These are phyloP conservation scores for Lutraria lutraria DNA, from an alignment of 2,888 invertebrate species.

Conservation along the genomic window DNA sequence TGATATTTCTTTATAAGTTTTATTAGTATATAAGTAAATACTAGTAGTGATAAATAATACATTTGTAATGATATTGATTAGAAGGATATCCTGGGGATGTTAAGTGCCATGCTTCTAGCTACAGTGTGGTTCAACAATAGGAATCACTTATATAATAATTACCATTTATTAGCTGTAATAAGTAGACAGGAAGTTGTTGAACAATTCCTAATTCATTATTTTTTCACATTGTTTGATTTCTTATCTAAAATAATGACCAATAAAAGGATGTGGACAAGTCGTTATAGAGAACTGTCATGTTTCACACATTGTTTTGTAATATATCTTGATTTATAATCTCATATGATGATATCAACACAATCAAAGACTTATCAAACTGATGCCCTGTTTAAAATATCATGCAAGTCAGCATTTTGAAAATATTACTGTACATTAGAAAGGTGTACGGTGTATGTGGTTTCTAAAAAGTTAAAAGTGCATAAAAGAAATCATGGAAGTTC, in stretches of 20 bases:
- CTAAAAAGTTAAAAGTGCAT: not conserved
- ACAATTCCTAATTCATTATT: not conserved
- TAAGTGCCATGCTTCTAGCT: not conserved
- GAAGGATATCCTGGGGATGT: not conserved
- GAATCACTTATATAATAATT: not conserved
- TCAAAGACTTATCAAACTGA: not conserved
- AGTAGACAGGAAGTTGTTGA: not conserved
- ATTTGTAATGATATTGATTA: not conserved
- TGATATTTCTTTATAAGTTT: too few relatives aligned
- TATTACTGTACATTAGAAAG: too few relatives aligned
- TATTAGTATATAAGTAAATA: too few relatives aligned
- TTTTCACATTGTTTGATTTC: not conserved
- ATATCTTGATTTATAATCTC: not conserved
- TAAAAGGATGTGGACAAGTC: not conserved
- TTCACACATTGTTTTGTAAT: not conserved
- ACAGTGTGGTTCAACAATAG: not conserved
- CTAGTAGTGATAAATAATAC: not conserved
- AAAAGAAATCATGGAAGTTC: constrained; percentile 38
- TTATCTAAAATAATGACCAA: not conserved
- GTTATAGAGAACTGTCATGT: not conserved
- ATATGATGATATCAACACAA: not conserved
- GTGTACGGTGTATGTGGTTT: not conserved
- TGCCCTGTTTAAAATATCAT: not conserved
- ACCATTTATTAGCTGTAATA: not conserved
- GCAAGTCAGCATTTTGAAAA: not conserved